A percentile compares a stretch with the other conserved stretches of the same genome.
Conservation (phyloP, 2,113 vertebrate genomes). For the Pholis gunnellus region DNA sequence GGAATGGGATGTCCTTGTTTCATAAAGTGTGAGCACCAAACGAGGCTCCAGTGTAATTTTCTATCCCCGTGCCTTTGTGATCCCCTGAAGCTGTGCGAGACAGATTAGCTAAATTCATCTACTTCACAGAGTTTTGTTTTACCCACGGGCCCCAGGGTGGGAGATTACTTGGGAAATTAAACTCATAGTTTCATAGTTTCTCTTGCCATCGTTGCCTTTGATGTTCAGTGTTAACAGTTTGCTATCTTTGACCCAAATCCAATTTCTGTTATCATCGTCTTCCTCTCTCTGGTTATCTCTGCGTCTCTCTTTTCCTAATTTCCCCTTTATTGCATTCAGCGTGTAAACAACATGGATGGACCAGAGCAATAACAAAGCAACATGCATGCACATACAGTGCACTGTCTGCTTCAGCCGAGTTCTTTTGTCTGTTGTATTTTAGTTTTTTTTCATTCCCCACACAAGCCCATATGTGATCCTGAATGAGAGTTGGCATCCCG, state of each 20-base stretch:
- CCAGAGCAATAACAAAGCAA: constrained; percentile 25
- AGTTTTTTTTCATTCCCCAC: not conserved
- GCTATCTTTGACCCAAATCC: constrained; percentile 66
- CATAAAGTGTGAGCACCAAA: constrained; percentile 23
- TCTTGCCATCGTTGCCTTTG: constrained; percentile 61
- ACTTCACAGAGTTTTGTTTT: constrained; percentile 76
- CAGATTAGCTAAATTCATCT: constrained; percentile 77
- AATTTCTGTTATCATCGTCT: constrained; percentile 48
- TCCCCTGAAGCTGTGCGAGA: constrained; percentile 64
- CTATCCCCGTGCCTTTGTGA: constrained; percentile 41
- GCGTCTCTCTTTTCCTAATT: constrained; percentile 1
- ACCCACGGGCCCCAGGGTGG: constrained; percentile 67
- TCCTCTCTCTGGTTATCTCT: constrained; percentile 23
- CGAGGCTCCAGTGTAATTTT: constrained; percentile 27
- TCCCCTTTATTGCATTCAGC: constrained; percentile 24
- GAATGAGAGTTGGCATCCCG: constrained; percentile 64
- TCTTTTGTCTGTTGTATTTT: constrained; percentile 24
- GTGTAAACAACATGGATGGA: constrained; percentile 29
- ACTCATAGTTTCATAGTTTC: constrained; percentile 53
- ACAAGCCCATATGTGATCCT: constrained; percentile 56
- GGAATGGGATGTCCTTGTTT: constrained; percentile 27
- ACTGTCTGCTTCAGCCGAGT: constrained; percentile 1
- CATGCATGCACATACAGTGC: not conserved
- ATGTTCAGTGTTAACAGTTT: constrained; percentile 57
- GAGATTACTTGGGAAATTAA: constrained; percentile 74